These are phyloP conservation scores for Dendronephthya gigantea DNA, from an alignment of 64 coral and sea anemone genomes.

Conservation along the genomic window DNA sequence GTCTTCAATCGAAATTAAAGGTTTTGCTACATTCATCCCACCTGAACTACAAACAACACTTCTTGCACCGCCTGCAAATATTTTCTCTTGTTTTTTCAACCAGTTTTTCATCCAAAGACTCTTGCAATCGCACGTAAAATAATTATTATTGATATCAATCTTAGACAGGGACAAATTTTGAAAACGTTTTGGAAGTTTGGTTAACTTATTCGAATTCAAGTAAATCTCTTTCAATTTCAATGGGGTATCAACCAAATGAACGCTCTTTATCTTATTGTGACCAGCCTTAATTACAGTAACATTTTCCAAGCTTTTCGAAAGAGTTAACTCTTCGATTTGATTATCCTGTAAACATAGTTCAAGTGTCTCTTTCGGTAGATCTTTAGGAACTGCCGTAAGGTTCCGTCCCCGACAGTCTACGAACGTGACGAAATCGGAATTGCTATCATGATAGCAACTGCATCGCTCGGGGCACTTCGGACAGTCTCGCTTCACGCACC, in stretches of 20 bases:
- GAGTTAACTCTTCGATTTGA: conserved; percentile 21
- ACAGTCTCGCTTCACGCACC: conserved; percentile 19
- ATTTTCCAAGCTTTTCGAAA: conserved; percentile 32
- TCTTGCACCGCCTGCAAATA: conserved; percentile 13
- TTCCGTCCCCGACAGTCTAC: conserved; percentile 33
- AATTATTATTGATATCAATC: conserved; percentile 32
- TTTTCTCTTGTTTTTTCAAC: conserved; percentile 15
- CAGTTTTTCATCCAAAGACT: conserved; percentile 52
- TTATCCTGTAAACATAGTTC: conserved; percentile 43
- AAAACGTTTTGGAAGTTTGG: conserved; percentile 27
- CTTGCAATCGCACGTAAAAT: conserved; percentile 51
- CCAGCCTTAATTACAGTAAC: conserved; percentile 30
- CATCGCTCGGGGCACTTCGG: conserved; percentile 41
- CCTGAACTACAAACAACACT: conserved; percentile 41
- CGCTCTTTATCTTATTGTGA: conserved; percentile 23
- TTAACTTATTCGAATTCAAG: conserved; percentile 50
- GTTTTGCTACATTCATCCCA: background rate
- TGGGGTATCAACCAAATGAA: conserved; percentile 22
- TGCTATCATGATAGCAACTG: conserved; percentile 22
- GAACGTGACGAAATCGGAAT: conserved; percentile 18
- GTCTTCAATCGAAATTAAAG: conserved; percentile 25
- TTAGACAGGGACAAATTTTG: conserved; percentile 19
- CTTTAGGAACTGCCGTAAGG: conserved; percentile 24
- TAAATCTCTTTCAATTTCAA: conserved; percentile 24
- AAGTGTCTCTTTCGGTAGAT: conserved; percentile 20